These are phyloP conservation scores for Dipodomys ordii DNA, from an alignment of 2,113 vertebrate genomes.

Conservation along the genomic window DNA sequence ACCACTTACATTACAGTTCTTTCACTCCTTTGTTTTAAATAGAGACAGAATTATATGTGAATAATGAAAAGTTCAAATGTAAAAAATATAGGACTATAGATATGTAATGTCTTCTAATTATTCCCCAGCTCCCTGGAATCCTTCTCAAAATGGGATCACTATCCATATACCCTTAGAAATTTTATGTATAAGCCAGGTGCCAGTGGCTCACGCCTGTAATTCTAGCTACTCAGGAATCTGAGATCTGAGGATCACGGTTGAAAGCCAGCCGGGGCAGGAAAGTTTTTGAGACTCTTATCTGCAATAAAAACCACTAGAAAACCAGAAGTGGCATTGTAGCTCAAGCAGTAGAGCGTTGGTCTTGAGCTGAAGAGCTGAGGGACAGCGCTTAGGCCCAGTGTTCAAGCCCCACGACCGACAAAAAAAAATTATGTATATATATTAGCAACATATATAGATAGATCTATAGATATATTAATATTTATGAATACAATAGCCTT, in stretches of 20 bases:
- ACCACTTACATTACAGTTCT: neutral
- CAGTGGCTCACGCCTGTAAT: too few relatives aligned
- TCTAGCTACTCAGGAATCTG: too few relatives aligned
- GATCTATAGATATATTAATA: too few relatives aligned
- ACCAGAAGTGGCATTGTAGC: too few relatives aligned
- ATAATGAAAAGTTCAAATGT: constrained; percentile 10
- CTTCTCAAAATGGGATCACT: neutral
- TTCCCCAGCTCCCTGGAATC: neutral
- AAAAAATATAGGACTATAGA: constrained; percentile 2
- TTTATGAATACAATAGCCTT: neutral
- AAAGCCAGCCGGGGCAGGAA: too few relatives aligned
- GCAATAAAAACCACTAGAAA: too few relatives aligned
- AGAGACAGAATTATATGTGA: neutral
- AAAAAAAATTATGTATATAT: neutral
- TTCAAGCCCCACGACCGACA: too few relatives aligned
- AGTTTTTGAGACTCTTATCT: too few relatives aligned
- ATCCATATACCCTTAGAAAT: neutral
- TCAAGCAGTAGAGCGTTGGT: too few relatives aligned
- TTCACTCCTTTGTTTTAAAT: neutral
- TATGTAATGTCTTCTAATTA: neutral
- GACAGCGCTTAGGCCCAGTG: too few relatives aligned
- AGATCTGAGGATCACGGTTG: too few relatives aligned
- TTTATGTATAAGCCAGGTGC: neutral
- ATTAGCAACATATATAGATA: neutral
- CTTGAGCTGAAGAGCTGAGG: too few relatives aligned